Base-by-base conservation (phyloP, 2,888 invertebrate species). In the Eumacrocentrus americanus region DNA sequence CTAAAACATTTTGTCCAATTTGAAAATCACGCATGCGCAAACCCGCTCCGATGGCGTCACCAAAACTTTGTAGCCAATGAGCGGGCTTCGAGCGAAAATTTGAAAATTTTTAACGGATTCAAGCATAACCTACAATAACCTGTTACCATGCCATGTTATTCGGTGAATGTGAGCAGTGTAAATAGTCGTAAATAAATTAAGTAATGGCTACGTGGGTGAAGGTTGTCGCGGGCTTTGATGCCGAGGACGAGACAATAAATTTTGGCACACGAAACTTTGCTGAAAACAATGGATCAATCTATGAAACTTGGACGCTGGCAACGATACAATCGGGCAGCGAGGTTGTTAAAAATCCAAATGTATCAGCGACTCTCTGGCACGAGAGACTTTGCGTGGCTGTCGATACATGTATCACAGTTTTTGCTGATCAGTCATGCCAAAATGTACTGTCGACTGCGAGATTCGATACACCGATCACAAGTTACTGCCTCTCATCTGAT, bases 201-300 rank as follows among this genome's bases (percentile, higher is more conserved):
- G 16, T 44, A 66, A 79, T 79, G 78, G 69, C 70, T 44, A 63
- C 74, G 64, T 81, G 81, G 79, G 76, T 78, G 62, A 74, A 77
- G 63, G 75, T 84, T 12, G 72, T 73, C 40, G 75, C 80, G 20
- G 83, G 82, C 12, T 84, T 82, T 63, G 81, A 83, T 64, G 69
- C 74, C 25, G 82, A 83, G 1, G 83, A 85, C 63, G 84, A 85
- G 75, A 85, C 84, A 9, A 75, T 83, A 0, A 84, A 84, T 76
- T 85, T 85, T 70, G 85, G 84, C 2, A 77, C 81, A 22, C 77
- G 84, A 62, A 75, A 74, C 40, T 72, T 83, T 42, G 79, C 78
- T 2, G 82, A 82, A 61, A 79, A 77, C 37, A 79, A 80, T 68
- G 81, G 78, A 52, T 78, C 73, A 7, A 70, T 84, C 37, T 84